phyloP scores from a whole-genome alignment of 2,797 vertebrate genomes.

The Bucorvus abyssinicus region DNA sequence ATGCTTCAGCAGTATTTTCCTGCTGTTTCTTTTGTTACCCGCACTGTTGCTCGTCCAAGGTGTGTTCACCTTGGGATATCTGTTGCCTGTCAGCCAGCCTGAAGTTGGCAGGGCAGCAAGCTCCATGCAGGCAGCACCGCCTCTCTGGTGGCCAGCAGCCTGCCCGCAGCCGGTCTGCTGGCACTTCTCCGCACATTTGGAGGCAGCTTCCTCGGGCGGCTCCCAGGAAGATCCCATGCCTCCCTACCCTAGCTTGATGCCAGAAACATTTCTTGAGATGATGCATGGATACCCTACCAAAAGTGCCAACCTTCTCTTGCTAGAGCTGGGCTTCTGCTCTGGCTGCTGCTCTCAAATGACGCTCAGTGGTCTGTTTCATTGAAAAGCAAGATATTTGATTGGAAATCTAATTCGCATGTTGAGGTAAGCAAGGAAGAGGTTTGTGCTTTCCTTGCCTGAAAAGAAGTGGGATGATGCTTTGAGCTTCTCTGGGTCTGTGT shows the following conservation, averaged over 20 bases:
- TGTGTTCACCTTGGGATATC: not conserved
- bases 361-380: not conserved
- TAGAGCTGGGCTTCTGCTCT: not conserved
- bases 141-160: not conserved
- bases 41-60: not conserved
- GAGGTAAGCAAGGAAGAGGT: not conserved
- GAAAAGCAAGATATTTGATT: not conserved
- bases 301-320: not conserved
- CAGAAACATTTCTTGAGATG: not conserved
- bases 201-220: not conserved
- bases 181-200: not conserved
- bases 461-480: not conserved
- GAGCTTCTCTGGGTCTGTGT: not conserved
- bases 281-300: not conserved
- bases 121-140: not conserved
- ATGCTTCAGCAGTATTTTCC: not conserved
- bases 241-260: not conserved
- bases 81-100: not conserved
- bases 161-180: rapidly evolving
- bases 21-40: not conserved
- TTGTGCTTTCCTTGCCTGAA: not conserved
- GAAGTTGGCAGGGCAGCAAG: not conserved
- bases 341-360: not conserved
- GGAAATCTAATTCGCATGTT: not conserved
- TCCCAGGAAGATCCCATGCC: not conserved